Evolutionary conservation across 2,797 vertebrate species (phyloP), one percentile per base, ranked within the genome.

Genomic region (Oreochromis grahami): DNA sequence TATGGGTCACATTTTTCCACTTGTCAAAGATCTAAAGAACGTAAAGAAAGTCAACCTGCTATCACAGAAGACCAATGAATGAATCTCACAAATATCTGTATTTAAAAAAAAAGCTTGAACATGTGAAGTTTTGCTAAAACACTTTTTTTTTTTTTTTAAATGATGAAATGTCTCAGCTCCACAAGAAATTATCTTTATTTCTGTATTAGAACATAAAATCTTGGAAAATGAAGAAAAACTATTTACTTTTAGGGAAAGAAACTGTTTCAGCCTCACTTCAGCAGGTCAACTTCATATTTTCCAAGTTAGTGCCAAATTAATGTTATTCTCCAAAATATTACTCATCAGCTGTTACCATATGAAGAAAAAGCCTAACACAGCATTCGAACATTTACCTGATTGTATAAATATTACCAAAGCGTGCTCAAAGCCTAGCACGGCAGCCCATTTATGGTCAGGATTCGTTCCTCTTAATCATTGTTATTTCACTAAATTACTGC

Each of bases 401-500:
- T 74, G 45, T 34, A 50, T 74, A 74, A 50, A 63, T 48, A 63
- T 48, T 45, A 60, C 56, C n/a, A 63, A 50, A 63, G 12, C 8
- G 3, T 29, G 26, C 45, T 51, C 70, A n/a, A 32, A 74, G 34
- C 70, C 26, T 34, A 51, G 70, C 26, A 50, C 10, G 15, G 15
- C 26, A 74, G 17, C 45, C 43, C 70, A 13, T 51, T 51, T n/a
- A 74, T 32, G 70, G 7, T 50, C 26, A 2, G 17, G 17, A 74
- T 51, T 24, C 19, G 34, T 65, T 83, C 45, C 76, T 78, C 76
- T 56, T 41, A 77, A 72, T 84, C 84, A 80, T 90, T 79, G 43
- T 87, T 78, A 85, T 86, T 91, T 83, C 79, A 80, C 90, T 85
- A 88, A 94, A 94, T 88, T 90, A 90, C 89, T 85, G 87, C 89